Evolutionary conservation across 2,797 vertebrate species (phyloP).

Genomic region (Ataeniobius toweri): DNA sequence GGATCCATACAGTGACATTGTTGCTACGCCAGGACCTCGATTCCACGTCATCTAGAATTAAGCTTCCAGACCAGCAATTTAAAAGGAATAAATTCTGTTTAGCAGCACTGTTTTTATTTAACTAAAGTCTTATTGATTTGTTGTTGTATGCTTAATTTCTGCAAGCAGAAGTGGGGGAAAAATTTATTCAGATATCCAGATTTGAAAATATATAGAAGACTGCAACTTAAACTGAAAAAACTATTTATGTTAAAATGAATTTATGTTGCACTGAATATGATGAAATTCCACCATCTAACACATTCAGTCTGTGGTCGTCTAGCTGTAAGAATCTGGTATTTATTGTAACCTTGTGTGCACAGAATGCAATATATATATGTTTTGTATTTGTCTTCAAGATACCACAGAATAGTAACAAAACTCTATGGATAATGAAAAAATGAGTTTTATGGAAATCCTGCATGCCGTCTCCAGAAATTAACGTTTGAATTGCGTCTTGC

Average conservation of each 20-base stretch:
- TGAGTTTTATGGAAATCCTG: constrained; percentile 27
- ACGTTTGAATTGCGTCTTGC: background rate
- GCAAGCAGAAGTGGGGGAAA: constrained; percentile 18
- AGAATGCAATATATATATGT: background rate
- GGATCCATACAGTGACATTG: constrained; percentile 97
- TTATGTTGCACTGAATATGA: constrained; percentile 9
- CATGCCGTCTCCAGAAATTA: constrained; percentile 47
- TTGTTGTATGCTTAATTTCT: constrained; percentile 7
- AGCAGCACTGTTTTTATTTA: background rate
- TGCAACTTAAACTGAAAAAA: background rate
- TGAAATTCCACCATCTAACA: background rate
- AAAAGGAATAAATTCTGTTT: background rate
- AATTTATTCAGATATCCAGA: background rate
- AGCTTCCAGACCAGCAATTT: constrained; percentile 20
- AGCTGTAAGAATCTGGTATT: constrained; percentile 4
- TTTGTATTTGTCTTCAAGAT: background rate
- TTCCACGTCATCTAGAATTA: constrained; percentile 92
- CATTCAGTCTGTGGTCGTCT: constrained; percentile 1
- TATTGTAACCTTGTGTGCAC: background rate
- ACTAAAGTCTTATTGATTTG: constrained; percentile 4
- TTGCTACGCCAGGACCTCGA: constrained; percentile 94
- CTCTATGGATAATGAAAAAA: constrained; percentile 21
- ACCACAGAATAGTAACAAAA: constrained; percentile 17
- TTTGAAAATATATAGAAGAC: background rate
- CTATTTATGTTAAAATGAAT: background rate